Percentiles rank a stretch among this genome's conserved stretches.
phyloP scores from a whole-genome alignment of 2,888 invertebrate species.

The Pomacea canaliculata region DNA sequence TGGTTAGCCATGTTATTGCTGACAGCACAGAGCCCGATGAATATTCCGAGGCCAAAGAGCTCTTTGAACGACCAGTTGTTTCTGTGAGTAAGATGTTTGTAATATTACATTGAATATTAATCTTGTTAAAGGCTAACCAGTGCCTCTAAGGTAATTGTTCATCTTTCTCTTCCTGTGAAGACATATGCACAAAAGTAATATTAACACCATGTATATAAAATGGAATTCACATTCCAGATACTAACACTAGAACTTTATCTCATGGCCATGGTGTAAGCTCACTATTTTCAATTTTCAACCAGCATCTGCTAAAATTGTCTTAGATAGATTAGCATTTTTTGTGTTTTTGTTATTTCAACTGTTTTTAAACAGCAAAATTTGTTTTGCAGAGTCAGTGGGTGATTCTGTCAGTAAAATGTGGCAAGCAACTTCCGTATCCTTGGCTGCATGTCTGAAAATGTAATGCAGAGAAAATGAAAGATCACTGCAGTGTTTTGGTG shows the following conservation, averaged over 20 bases:
- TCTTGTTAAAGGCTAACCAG: background rate
- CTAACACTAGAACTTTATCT: too few relatives aligned
- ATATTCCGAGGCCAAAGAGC: constrained; percentile 89
- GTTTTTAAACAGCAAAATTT: too few relatives aligned
- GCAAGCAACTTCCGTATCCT: constrained; percentile 75
- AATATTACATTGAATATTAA: background rate
- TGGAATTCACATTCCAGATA: too few relatives aligned
- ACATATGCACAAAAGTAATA: too few relatives aligned
- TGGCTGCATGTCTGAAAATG: constrained; percentile 21
- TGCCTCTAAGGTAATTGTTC: background rate
- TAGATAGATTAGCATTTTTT: too few relatives aligned
- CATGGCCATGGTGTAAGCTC: too few relatives aligned
- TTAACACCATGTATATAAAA: too few relatives aligned
- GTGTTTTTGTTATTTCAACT: too few relatives aligned
- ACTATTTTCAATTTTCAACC: too few relatives aligned
- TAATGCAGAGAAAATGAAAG: too few relatives aligned
- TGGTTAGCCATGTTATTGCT: constrained; percentile 92
- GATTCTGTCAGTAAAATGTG: constrained; percentile 75
- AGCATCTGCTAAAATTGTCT: too few relatives aligned
- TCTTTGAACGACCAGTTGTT: constrained; percentile 93
- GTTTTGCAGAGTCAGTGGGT: constrained; percentile 79
- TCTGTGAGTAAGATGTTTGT: constrained; percentile 69
- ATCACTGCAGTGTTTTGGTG: background rate
- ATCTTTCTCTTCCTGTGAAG: background rate
- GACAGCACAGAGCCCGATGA: constrained; percentile 80